phyloP scores from a whole-genome alignment of 2,113 vertebrate genomes.

The Gobius niger region DNA sequence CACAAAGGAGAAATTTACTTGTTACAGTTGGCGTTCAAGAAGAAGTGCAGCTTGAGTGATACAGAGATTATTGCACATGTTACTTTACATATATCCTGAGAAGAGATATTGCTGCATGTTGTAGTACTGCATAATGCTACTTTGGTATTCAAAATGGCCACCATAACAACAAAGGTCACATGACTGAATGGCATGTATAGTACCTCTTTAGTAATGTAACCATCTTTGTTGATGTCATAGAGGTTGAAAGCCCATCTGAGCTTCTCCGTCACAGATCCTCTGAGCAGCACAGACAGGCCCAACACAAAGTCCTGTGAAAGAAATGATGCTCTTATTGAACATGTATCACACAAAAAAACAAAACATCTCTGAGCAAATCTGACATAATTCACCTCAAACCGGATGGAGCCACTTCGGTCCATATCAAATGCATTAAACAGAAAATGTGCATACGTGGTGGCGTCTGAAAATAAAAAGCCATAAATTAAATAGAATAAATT shows the following conservation, averaged over 20 bases:
- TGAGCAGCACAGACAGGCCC: constrained; percentile 87
- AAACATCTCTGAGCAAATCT: neutral
- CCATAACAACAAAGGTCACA: no score
- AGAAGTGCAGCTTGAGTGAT: no score
- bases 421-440: constrained; percentile 93
- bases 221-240: constrained; percentile 96
- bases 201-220: constrained; percentile 94
- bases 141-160: no score
- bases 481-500: neutral
- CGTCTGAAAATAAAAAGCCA: constrained; percentile 77
- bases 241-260: constrained; percentile 96
- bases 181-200: no score
- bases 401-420: constrained; percentile 79
- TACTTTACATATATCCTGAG: no score
- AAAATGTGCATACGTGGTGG: constrained; percentile 91
- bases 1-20: no score
- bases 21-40: no score
- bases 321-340: neutral
- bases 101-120: no score
- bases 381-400: constrained; percentile 64
- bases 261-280: constrained; percentile 90
- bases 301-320: constrained; percentile 85
- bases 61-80: no score
- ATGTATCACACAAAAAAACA: neutral
- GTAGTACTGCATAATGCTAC: no score